Evolutionary conservation across 2,113 vertebrate species (phyloP), one percentile per base, ranked within the genome.

Genomic region (Alethe diademata): DNA sequence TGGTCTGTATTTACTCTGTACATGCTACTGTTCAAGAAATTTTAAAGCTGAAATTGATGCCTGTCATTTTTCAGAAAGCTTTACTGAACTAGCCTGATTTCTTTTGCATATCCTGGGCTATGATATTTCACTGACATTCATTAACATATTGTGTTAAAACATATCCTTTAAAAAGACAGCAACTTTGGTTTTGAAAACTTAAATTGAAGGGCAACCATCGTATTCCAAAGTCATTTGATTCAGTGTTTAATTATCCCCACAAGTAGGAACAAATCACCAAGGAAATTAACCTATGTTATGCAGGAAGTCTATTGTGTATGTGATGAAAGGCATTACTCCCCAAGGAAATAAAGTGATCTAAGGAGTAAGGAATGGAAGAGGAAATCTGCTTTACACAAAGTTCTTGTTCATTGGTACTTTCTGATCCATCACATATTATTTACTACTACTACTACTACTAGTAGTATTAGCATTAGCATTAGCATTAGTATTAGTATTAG

Each of bases 201-300:
- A 58, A 83, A 73, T 36, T 78, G 51, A 92, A 93, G 92, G 83
- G 35, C 79, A 92, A 23, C 50, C n/a, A 47, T 50, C 13, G 2
- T 58, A 58, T 70, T 43, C 40, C 51, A 57, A 90, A 93, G 80
- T 93, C 13, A 84, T 67, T 94, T 84, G 23, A 56, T 86, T 84
- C 66, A 36, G 19, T 53, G 28, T 82, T 88, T 93, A 93, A 93
- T 94, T 93, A 90, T 93, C 42, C 66, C 58, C 75, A 78, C 15
- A 91, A 73, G 47, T 40, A 70, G 65, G n/a, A 93, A 73, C 26
- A 91, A 95, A 71, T 74, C 76, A 78, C 76, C 29, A 36, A 92
- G 76, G 83, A 96, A 88, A 95, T 96, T 70, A 82, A 93, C 91
- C 60, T 67, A 16, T 66, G 36, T 85, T 87, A 33, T 64, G 57